Conservation (phyloP, 2,797 vertebrate genomes). For the Sebastes kiyomatsui region DNA sequence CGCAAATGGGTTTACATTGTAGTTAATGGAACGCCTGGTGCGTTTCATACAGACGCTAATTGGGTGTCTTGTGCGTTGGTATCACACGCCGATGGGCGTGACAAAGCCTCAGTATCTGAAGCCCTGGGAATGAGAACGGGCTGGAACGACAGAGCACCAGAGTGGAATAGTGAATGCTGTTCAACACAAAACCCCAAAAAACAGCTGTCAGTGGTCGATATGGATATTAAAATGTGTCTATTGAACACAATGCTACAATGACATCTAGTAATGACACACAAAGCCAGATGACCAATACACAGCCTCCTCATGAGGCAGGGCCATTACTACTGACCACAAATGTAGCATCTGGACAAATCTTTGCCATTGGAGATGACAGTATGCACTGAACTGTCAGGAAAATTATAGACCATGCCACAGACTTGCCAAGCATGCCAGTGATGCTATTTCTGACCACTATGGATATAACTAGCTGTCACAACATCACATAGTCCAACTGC, state of each 20-base stretch:
- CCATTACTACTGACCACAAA: constrained; percentile 12
- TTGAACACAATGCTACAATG: neutral
- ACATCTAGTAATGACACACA: neutral
- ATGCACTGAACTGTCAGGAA: constrained; percentile 5
- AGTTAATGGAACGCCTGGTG: too few species aligned
- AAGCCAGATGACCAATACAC: neutral
- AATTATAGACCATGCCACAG: constrained; percentile 12
- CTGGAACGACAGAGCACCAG: neutral
- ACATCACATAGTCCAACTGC: constrained; percentile 29
- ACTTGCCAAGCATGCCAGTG: constrained; percentile 3
- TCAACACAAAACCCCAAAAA: neutral
- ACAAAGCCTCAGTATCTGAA: too few species aligned
- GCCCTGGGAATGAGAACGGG: too few species aligned
- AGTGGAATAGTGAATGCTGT: neutral
- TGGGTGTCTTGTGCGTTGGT: too few species aligned
- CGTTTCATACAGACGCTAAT: too few species aligned
- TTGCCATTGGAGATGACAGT: constrained; percentile 12
- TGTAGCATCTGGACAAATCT: constrained; percentile 1
- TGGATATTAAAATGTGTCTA: neutral
- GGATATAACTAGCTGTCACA: constrained; percentile 19
- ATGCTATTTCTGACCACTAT: constrained; percentile 31
- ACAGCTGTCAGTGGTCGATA: neutral
- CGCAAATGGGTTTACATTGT: too few species aligned
- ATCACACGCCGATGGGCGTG: too few species aligned
- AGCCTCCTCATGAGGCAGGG: neutral